Base-by-base conservation (phyloP, 53 echinoderm and acorn worm species). In the Astropecten irregularis region DNA sequence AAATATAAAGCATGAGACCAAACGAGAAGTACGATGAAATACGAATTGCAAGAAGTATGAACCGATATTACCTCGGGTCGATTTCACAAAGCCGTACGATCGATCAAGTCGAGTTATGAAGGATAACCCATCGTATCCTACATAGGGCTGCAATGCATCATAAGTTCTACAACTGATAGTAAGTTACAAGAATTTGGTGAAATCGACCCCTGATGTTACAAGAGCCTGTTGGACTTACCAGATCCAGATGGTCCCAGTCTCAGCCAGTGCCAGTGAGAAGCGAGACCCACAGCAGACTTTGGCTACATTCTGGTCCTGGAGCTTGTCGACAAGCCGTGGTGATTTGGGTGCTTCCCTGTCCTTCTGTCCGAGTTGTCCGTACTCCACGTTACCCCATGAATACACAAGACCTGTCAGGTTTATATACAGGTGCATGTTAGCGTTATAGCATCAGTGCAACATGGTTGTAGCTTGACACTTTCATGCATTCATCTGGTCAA, bases 341-440 rank as follows among this genome's bases (percentile, higher is more conserved):
- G 86, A 84, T 66, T 97, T 97, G 57, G 92, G 82, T 33, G 88
- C 85, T n/a, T 97, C 97, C 38, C 94, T 89, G 0, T 88, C 88
- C 49, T 92, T 92, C 57, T 90, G 76, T 2, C 94, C 97, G 16
- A 94, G 84, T 83, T 97, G 94, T 44, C 97, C 94, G 60, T 92
- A 97, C 65, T 94, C 97, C 37, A 90, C 85, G 81, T 97, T 94
- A 3, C 97, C 97, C 92, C 94, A 97, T 0, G 94, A 92, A 74
- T 84, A 97, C 19, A 97, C 86, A 30, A 69, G 62, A 51, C 97
- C 97, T 97, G 53, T 15, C 29, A 72, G n/a, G n/a, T n/a, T n/a
- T n/a, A n/a, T n/a, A n/a, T n/a, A n/a, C n/a, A n/a, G n/a, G 18
- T 49, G 18, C 11, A 49, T 49, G 49, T 49, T 49, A 13, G 49